Base-by-base conservation (phyloP, 2,113 vertebrate species). In the Eonycteris spelaea region DNA sequence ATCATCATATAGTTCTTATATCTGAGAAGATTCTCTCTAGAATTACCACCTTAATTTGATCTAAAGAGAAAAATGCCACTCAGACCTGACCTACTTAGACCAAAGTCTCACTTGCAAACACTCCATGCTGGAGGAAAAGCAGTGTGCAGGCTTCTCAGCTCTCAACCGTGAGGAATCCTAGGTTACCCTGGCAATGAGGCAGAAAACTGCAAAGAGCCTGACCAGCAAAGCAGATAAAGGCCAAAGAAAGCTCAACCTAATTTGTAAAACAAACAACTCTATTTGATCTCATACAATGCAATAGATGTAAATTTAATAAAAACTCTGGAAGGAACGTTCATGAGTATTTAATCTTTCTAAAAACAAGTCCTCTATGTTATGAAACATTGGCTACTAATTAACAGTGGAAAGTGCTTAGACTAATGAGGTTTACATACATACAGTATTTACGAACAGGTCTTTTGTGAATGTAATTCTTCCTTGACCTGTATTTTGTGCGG, bases 181-280 rank as follows among this genome's bases (percentile, higher is more conserved):
- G 61, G 91, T 88, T 75, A 83, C 77, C 75, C 65, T 93, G 89
- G 91, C 79, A 96, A 86, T 90, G 89, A 96, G 93, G 93, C 84
- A 96, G 95, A 94, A 94, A 96, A 40, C 78, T 83, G 73, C 55
- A 65, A 85, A 96, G 6, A 94, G 63, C 26, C 83, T 40, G 57
- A 68, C 33, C 10, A 95, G 73, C 77, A 91, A 90, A 95, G 78
- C 63, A 95, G 79, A 95, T 80, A 94, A 85, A 96, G 91, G 70
- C 70, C 59, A 80, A 61, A 91, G 71, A 77, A 80, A 70, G 33
- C 74, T 21, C 11, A 78, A 45, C 22, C 67, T 68, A 78, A 85
- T 82, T 91, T 82, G n/a, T 65, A 77, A 63, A 92, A 91, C 38
- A 63, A 89, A 84, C 8, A 83, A 19, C 12, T 51, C 24, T 45